Evolutionary conservation across 2,888 invertebrate species (phyloP), one percentile per base, ranked within the genome.

Genomic region (Andrena fulva): DNA sequence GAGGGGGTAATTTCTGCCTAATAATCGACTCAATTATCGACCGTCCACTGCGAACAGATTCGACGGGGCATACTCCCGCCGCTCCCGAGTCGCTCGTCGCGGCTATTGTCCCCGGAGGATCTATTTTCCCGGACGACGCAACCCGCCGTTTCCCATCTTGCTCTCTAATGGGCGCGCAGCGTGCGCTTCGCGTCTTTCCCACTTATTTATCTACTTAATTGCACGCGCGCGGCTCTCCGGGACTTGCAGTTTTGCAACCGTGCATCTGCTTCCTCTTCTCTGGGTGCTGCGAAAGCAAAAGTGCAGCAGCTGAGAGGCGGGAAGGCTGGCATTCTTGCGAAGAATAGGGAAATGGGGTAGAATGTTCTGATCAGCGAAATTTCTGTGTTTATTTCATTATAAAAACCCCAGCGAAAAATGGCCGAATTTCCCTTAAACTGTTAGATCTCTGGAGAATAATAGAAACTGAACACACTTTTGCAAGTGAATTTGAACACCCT

Each of bases 101-200:
- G 29, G 5, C 63, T 56, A 77, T 68, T 73, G 35, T 72, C 48
- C 5, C n/a, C 24, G 3, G 64, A 59, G 33, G 35, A 63, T 27
- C 29, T n/a, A 59, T 64, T 79, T 69, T 60, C 80, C 48, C 67
- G 42, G 69, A 70, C 66, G 52, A 80, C 66, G 74, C 56, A 62
- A 80, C 67, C 20, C 6, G 63, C 12, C 33, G 31, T 42, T 29
- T 81, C 66, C 66, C 35, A 70, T 74, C 74, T 27, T n/a, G 6
- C 27, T 60, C 60, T 33, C 50, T 35, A 35, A 72, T 62, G 54
- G 77, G 56, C 42, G 56, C 42, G 50, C 56, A 0, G 10, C 10
- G 24, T 59, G 50, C 42, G 56, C 78, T 63, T 24, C 63, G 20
- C 50, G 5, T 8, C 33, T 10, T 54, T 50, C 48, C 12, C 3